These are phyloP conservation scores for Alethe diademata DNA, from an alignment of 2,113 vertebrate genomes.

Conservation along the genomic window DNA sequence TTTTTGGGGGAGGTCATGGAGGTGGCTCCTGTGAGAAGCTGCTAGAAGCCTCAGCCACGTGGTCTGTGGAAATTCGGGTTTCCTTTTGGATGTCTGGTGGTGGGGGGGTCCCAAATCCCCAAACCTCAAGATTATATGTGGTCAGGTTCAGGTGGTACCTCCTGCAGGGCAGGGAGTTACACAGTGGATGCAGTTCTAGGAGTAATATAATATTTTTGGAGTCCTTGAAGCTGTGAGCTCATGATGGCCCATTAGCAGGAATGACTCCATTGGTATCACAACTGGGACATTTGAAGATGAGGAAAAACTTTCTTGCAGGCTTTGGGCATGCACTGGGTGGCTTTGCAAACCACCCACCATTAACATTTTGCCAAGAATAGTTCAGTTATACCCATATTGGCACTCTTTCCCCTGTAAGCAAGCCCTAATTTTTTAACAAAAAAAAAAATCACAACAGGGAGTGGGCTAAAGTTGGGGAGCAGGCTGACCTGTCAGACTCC, in stretches of 20 bases:
- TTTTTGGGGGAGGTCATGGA: not conserved
- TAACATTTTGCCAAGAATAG: fast-evolving
- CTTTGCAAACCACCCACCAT: not conserved
- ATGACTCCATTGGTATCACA: fast-evolving
- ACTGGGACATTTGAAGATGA: not conserved
- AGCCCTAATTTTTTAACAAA: not conserved
- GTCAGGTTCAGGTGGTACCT: not conserved
- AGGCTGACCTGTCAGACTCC: not conserved
- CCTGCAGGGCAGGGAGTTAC: not conserved
- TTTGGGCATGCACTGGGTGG: not conserved
- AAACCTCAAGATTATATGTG: not conserved
- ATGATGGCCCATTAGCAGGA: not conserved
- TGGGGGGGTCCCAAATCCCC: not conserved
- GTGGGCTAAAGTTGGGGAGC: not conserved
- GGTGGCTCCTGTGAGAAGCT: too few species aligned
- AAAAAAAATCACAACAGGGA: not conserved
- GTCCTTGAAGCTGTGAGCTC: not conserved
- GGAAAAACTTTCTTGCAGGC: not conserved
- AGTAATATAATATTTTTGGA: not conserved
- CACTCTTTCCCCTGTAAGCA: not conserved
- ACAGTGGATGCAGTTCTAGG: not conserved
- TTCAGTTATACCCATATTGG: not conserved
- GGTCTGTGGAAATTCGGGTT: not conserved
- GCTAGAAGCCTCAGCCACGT: too few species aligned
- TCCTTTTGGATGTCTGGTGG: not conserved